phyloP scores from a whole-genome alignment of 53 echinoderm and acorn worm species.

The Hippasteria phrygiana region DNA sequence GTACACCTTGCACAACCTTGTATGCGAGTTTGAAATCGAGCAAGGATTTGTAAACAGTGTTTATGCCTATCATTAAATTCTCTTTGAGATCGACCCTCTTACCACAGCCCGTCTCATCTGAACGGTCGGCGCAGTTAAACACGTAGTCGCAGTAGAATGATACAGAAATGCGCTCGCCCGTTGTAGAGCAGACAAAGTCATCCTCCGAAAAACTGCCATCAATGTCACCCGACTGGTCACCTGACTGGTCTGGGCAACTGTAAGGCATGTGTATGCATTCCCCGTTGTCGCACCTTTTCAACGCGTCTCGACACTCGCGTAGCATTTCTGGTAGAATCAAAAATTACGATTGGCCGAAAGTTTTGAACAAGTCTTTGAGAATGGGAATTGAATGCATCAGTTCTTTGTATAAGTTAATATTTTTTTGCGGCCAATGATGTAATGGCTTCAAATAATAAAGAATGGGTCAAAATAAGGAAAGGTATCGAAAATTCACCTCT shows the following conservation, averaged over 20 bases:
- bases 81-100: background rate
- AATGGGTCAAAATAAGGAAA: no score
- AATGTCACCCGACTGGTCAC: background rate
- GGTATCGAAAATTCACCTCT: no score
- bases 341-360: background rate
- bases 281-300: conserved; percentile 53
- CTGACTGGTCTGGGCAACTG: background rate
- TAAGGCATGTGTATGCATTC: conserved; percentile 66
- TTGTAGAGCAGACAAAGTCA: conserved; percentile 14
- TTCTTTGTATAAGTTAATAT: no score
- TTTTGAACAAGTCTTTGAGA: no score
- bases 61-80: background rate
- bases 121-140: conserved; percentile 69
- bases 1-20: no score
- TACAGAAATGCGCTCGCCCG: conserved; percentile 58
- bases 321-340: background rate
- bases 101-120: conserved; percentile 83
- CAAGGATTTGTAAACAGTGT: no score
- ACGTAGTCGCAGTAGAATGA: conserved; percentile 76
- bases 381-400: no score
- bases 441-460: no score
- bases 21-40: no score
- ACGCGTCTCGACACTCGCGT: conserved; percentile 2
- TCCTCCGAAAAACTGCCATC: background rate
- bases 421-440: no score